phyloP scores from a whole-genome alignment of 2,113 vertebrate species.

The Phalacrocorax aristotelis region DNA sequence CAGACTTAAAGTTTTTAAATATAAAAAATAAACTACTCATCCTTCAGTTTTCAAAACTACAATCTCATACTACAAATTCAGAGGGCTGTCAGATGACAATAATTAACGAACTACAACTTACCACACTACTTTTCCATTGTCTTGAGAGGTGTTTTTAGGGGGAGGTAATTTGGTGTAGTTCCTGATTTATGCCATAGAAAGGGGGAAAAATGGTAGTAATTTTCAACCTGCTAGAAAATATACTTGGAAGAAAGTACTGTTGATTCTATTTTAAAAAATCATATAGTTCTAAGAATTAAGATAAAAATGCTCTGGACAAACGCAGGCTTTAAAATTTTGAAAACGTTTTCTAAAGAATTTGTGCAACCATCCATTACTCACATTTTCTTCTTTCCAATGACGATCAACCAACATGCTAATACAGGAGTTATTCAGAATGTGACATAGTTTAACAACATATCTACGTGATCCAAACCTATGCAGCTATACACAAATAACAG shows the following conservation, averaged over 20 bases:
- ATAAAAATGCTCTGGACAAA: not conserved
- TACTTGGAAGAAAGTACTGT: not conserved
- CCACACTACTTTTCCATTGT: not conserved
- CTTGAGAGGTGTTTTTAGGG: not conserved
- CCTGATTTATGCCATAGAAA: not conserved
- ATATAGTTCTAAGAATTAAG: not conserved
- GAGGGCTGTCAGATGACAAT: not conserved
- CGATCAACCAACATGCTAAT: not conserved
- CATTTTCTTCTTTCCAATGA: not conserved
- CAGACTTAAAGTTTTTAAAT: not conserved
- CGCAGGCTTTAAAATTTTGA: not conserved
- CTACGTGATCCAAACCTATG: not conserved
- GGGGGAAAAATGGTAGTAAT: rapidly evolving
- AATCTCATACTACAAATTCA: not conserved
- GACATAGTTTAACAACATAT: not conserved
- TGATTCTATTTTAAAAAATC: not conserved
- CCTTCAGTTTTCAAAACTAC: not conserved
- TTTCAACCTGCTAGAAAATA: not conserved
- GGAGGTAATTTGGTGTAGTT: not conserved
- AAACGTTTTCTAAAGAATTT: not conserved
- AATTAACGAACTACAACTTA: not conserved
- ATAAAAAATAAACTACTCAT: not conserved
- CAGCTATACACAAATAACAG: not conserved
- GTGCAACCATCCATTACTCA: not conserved
- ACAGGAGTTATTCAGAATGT: not conserved